A percentile compares a stretch with the other conserved stretches of the same genome.
phyloP scores from a whole-genome alignment of 2,888 invertebrate genomes.

The Eupithecia subfuscata region DNA sequence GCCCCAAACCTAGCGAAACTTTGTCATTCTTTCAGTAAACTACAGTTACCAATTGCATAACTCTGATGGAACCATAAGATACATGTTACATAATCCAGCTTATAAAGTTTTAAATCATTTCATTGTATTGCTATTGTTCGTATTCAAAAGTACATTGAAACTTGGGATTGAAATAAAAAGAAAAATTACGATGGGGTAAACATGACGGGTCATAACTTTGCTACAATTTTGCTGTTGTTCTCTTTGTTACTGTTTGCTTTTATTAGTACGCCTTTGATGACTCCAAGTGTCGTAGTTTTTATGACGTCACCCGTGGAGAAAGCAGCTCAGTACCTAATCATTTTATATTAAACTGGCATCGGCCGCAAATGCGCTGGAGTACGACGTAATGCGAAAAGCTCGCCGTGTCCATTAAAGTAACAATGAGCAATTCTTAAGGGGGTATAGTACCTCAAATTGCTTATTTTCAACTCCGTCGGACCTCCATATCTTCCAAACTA shows the following conservation, averaged over 20 bases:
- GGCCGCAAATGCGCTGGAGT: constrained; percentile 35
- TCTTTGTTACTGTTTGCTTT: constrained; percentile 68
- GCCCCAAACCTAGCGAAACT: background rate
- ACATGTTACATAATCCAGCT: background rate
- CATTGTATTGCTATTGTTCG: background rate
- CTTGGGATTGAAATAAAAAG: constrained; percentile 39
- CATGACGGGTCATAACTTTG: constrained; percentile 50
- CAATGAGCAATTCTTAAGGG: constrained; percentile 13
- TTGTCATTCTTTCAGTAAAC: background rate
- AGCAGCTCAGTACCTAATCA: constrained; percentile 62
- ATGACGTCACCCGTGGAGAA: constrained; percentile 56
- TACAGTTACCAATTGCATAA: background rate
- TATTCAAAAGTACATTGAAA: constrained; percentile 25
- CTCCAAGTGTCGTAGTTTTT: constrained; percentile 70
- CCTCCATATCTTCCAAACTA: too few relatives aligned
- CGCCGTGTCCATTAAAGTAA: constrained; percentile 16
- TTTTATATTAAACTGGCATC: constrained; percentile 58
- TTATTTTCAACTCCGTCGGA: too few relatives aligned
- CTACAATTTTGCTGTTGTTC: constrained; percentile 64
- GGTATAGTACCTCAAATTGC: too few relatives aligned
- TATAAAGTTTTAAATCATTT: background rate
- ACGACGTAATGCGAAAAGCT: constrained; percentile 25
- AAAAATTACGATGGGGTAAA: constrained; percentile 50
- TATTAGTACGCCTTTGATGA: constrained; percentile 73
- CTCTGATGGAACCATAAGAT: background rate